Conservation (phyloP, 2,888 invertebrate species). For the Pterobdella sp. region DNA sequence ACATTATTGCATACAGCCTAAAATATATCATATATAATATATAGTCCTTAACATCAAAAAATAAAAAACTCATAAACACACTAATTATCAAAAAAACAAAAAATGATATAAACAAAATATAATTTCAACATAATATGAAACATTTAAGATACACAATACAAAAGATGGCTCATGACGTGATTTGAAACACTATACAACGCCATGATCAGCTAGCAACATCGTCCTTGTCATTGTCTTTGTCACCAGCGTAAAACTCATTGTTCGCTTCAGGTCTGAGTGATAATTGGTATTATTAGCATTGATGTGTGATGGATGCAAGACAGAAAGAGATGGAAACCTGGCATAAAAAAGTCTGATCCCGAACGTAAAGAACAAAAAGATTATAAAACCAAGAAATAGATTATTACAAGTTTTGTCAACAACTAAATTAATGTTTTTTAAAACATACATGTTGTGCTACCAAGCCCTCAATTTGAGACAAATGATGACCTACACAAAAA, state of each 20-base stretch:
- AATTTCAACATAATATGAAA: too few relatives aligned
- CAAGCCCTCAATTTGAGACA: neutral
- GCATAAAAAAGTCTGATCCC: neutral
- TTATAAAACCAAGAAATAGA: neutral
- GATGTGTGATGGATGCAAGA: neutral
- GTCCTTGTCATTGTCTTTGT: conserved; percentile 50
- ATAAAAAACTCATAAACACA: too few relatives aligned
- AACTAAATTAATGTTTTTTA: neutral
- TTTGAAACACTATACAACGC: too few relatives aligned
- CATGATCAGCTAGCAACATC: conserved; percentile 40
- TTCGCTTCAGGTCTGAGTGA: conserved; percentile 45
- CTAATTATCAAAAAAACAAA: too few relatives aligned
- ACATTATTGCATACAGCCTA: too few relatives aligned
- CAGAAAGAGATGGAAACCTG: neutral
- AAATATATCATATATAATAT: too few relatives aligned
- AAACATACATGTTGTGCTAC: neutral
- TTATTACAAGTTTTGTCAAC: neutral
- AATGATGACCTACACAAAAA: neutral
- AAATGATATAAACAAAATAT: too few relatives aligned
- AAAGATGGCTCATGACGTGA: too few relatives aligned
- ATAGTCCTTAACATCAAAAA: too few relatives aligned
- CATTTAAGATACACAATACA: too few relatives aligned
- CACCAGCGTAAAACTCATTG: conserved; percentile 51
- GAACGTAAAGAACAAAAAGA: too few relatives aligned
- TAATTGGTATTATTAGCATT: neutral